A percentile compares a stretch with the other conserved stretches of the same genome.
These are phyloP conservation scores for Engystomops pustulosus DNA, from an alignment of 2,113 vertebrate species.

Conservation along the genomic window DNA sequence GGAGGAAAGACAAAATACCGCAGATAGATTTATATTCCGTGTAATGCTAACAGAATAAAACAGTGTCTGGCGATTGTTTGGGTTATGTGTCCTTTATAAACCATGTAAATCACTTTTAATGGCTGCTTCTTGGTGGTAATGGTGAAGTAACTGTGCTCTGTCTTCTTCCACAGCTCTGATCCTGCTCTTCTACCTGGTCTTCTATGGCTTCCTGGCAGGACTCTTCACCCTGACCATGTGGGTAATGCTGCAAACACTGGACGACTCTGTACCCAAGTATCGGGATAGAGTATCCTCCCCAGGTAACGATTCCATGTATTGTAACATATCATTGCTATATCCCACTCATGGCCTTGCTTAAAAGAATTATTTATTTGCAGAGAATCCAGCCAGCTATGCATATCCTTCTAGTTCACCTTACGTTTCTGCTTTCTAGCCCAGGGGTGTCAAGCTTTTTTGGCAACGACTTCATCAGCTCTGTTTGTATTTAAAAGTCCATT, in stretches of 20 bases:
- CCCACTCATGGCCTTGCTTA: too few relatives aligned
- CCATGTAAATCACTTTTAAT: not conserved
- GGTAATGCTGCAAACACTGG: slow-evolving; percentile 94
- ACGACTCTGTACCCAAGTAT: slow-evolving; percentile 86
- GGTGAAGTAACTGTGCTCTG: not conserved
- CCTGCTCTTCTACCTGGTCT: slow-evolving; percentile 93
- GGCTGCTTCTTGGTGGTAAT: not conserved
- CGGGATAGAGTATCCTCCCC: slow-evolving; percentile 88
- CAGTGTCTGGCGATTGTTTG: not conserved
- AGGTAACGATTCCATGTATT: slow-evolving; percentile 74
- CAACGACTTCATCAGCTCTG: too few relatives aligned
- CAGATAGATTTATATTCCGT: not conserved
- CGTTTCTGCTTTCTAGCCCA: too few relatives aligned
- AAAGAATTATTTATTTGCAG: too few relatives aligned
- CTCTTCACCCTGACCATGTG: slow-evolving; percentile 97
- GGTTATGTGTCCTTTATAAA: not conserved
- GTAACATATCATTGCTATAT: too few relatives aligned
- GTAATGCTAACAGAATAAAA: not conserved
- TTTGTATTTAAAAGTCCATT: too few relatives aligned
- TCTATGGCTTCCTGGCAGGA: slow-evolving; percentile 94
- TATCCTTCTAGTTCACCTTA: too few relatives aligned
- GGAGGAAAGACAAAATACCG: not conserved
- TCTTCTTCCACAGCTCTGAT: slow-evolving; percentile 82
- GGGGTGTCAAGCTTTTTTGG: too few relatives aligned
- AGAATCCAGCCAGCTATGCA: too few relatives aligned